These are phyloP conservation scores for Mesochorus sp. DNA, from an alignment of 2,888 invertebrate species.

Conservation along the genomic window DNA sequence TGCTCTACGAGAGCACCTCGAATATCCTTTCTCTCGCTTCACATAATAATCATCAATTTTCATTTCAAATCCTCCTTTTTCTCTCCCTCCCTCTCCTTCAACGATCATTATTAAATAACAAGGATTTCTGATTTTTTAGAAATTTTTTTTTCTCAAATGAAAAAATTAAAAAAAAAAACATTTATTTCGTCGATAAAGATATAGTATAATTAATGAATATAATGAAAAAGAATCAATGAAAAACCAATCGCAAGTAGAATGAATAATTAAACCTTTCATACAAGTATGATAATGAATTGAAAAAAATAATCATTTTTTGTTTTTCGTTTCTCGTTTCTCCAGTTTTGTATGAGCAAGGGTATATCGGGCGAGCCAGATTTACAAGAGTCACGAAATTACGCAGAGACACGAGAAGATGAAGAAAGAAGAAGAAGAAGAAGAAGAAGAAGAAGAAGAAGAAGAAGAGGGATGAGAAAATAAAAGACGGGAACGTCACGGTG, in stretches of 20 bases:
- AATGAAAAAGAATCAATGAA: too few species aligned
- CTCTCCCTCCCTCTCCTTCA: too few species aligned
- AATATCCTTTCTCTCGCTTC: neutral
- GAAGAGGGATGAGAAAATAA: neutral
- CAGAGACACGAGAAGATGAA: slow-evolving; percentile 27
- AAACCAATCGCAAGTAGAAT: too few species aligned
- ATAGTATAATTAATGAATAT: too few species aligned
- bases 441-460: neutral
- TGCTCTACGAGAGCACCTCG: slow-evolving; percentile 23
- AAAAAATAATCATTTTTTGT: neutral
- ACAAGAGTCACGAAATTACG: slow-evolving; percentile 54
- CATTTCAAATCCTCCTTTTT: neutral
- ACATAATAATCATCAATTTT: slow-evolving; percentile 10
- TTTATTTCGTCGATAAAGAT: too few species aligned
- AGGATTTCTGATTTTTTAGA: too few species aligned
- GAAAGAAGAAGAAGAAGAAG: neutral
- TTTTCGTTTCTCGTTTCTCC: neutral
- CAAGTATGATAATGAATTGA: too few species aligned
- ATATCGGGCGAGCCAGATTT: slow-evolving; percentile 1
- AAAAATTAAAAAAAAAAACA: too few species aligned
- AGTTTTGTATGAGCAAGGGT: neutral
- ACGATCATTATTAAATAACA: slow-evolving; percentile 6
- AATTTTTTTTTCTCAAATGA: too few species aligned
- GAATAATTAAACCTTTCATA: too few species aligned
- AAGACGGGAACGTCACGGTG: slow-evolving; percentile 51